These are phyloP conservation scores for Chymomyza caudatula DNA, from an alignment of 2,888 invertebrate genomes.

Conservation along the genomic window DNA sequence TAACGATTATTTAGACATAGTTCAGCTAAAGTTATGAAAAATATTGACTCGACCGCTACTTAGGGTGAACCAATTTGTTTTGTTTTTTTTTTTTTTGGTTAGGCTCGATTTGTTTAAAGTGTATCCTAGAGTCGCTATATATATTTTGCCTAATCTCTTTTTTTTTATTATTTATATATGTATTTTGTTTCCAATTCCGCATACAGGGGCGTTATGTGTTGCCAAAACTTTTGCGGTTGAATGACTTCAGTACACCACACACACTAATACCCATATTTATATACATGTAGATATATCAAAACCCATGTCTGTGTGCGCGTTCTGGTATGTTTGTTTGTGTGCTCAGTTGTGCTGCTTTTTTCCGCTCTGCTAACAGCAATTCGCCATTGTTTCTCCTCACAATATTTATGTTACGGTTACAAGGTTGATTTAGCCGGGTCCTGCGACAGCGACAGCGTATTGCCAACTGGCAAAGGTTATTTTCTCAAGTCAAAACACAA, in stretches of 20 bases:
- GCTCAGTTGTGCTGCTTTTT: neutral
- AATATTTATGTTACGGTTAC: conserved; percentile 61
- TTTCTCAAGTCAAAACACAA: conserved; percentile 12
- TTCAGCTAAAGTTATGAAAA: no score
- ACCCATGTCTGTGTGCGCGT: conserved; percentile 8
- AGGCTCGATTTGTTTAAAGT: neutral
- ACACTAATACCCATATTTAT: conserved; percentile 4
- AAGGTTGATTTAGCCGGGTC: conserved; percentile 30
- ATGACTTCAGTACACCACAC: conserved; percentile 38
- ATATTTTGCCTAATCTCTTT: neutral
- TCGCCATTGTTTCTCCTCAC: conserved; percentile 42
- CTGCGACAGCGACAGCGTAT: neutral
- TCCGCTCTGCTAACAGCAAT: neutral
- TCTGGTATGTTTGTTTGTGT: conserved; percentile 3
- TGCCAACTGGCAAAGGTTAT: neutral
- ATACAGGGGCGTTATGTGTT: conserved; percentile 9
- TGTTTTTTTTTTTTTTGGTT: no score
- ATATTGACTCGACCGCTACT: no score
- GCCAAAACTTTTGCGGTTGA: conserved; percentile 54
- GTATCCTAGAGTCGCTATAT: neutral
- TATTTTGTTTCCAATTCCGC: conserved; percentile 43
- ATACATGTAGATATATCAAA: conserved; percentile 6
- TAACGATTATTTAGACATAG: no score
- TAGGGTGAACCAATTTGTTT: no score
- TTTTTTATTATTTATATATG: neutral